Conservation (phyloP, 2,888 invertebrate genomes). For the Yponomeuta cagnagella region DNA sequence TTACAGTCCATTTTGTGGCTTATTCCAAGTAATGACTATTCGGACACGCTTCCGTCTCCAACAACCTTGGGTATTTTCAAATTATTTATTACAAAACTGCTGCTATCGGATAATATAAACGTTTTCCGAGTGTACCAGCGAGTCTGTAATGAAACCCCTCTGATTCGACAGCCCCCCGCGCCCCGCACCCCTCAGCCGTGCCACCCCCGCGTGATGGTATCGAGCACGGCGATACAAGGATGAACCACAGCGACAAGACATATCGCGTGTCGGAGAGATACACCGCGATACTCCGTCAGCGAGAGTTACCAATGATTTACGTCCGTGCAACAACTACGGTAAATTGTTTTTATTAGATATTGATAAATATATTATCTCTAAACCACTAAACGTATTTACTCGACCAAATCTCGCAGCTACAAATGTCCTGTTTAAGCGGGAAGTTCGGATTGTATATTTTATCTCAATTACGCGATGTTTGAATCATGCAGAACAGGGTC, state of each 20-base stretch:
- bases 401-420: background rate
- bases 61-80: too few relatives aligned
- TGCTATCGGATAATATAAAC: too few relatives aligned
- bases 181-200: too few relatives aligned
- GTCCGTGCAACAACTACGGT: background rate
- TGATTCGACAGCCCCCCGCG: too few relatives aligned
- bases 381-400: background rate
- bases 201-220: too few relatives aligned
- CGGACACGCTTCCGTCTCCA: too few relatives aligned
- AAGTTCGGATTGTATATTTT: background rate
- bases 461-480: constrained; percentile 1
- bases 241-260: background rate
- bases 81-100: too few relatives aligned
- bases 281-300: background rate
- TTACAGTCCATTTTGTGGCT: too few relatives aligned
- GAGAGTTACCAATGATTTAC: background rate
- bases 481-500: background rate
- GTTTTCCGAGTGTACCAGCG: too few relatives aligned
- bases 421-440: background rate
- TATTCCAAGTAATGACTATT: too few relatives aligned
- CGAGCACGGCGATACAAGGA: background rate
- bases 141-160: too few relatives aligned
- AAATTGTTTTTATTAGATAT: background rate
- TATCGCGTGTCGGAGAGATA: background rate
- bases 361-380: background rate